phyloP scores from a whole-genome alignment of 2,888 invertebrate species.

The Mythimna albipuncta region DNA sequence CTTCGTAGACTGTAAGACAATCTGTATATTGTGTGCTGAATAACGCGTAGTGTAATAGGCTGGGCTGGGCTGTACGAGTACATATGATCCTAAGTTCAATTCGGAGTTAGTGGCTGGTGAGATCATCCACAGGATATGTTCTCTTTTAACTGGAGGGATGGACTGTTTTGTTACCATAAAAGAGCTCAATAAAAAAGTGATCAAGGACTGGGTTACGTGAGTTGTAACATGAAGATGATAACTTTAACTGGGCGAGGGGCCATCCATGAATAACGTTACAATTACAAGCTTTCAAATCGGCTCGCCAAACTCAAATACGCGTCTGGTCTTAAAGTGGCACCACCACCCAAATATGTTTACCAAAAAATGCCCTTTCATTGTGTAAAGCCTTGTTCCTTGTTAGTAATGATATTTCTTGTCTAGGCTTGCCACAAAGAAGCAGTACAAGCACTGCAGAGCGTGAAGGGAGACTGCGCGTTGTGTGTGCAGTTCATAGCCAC shows the following conservation, averaged over 20 bases:
- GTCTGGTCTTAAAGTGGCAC: background rate
- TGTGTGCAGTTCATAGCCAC: constrained; percentile 94
- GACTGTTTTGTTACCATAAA: background rate
- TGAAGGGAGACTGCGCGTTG: constrained; percentile 94
- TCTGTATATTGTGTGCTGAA: no score
- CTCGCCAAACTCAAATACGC: background rate
- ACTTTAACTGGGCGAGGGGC: no score
- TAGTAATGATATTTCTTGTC: background rate
- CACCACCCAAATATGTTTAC: background rate
- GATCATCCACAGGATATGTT: no score
- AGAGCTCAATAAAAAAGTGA: background rate
- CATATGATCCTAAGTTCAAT: no score
- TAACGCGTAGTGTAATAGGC: no score
- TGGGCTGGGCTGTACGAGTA: no score
- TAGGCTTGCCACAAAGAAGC: constrained; percentile 95
- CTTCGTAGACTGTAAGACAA: no score
- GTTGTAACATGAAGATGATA: background rate
- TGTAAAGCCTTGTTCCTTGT: background rate
- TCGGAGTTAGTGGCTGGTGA: no score
- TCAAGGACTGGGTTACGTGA: background rate
- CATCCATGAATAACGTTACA: no score
- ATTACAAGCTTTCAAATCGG: no score
- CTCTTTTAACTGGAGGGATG: no score
- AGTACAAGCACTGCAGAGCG: constrained; percentile 94
- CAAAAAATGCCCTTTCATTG: no score